phyloP scores from a whole-genome alignment of 2,113 vertebrate genomes.

The Sigmodon hispidus region DNA sequence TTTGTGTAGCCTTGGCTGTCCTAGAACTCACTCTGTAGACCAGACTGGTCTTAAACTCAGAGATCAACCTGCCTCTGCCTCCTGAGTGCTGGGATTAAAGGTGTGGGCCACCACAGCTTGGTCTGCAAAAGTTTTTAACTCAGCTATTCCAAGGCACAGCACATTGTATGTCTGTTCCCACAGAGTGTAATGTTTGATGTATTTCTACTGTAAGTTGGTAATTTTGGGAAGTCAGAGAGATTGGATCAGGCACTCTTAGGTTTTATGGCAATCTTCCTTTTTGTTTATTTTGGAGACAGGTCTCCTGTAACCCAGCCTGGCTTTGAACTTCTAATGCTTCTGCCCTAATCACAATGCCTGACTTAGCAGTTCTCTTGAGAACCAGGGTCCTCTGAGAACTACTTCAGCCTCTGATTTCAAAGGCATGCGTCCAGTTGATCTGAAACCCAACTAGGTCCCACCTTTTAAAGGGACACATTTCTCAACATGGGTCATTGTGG shows the following conservation, averaged over 20 bases:
- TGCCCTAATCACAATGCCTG: not conserved
- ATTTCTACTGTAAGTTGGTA: not conserved
- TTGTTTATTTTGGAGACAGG: not conserved
- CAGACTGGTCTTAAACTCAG: not conserved
- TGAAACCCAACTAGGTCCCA: not conserved
- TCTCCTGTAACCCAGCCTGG: not conserved
- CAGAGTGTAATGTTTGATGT: not conserved
- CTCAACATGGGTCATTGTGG: not conserved
- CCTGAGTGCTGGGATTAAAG: not conserved
- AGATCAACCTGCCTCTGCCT: not conserved
- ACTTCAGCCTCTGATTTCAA: not conserved
- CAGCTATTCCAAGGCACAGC: not conserved
- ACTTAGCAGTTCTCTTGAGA: not conserved
- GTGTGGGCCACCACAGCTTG: accelerated
- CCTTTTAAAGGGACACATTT: not conserved
- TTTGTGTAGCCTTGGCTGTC: not conserved
- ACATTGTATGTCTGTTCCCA: not conserved
- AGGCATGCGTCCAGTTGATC: too few relatives aligned
- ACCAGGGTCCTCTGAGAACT: not conserved
- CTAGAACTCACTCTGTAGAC: not conserved
- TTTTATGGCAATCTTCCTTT: not conserved
- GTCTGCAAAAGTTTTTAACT: not conserved
- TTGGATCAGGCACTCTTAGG: not conserved
- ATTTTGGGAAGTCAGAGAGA: not conserved
- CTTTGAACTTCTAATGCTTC: not conserved